These are phyloP conservation scores for Apis laboriosa DNA, from an alignment of 1,140 invertebrate genomes.

Conservation along the genomic window DNA sequence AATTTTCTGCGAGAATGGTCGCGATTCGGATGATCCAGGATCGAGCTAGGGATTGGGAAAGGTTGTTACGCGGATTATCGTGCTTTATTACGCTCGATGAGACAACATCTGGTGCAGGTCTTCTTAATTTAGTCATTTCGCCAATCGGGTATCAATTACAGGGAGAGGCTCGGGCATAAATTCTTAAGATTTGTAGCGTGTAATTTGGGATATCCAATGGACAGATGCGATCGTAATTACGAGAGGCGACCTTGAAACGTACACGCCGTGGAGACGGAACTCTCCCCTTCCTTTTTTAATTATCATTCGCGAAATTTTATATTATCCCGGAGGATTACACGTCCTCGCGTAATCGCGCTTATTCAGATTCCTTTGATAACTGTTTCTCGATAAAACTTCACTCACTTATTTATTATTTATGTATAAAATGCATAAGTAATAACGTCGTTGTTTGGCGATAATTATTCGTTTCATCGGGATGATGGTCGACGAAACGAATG, in stretches of 20 bases:
- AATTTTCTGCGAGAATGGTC: conserved; percentile 17
- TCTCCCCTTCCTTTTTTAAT: neutral
- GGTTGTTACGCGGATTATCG: neutral
- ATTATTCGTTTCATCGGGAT: too few relatives aligned
- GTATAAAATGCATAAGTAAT: too few relatives aligned
- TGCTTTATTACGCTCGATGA: neutral
- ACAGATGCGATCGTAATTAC: conserved; percentile 47
- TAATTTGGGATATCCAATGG: conserved; percentile 38
- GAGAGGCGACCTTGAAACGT: neutral
- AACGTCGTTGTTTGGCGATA: too few relatives aligned
- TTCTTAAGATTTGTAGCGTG: conserved; percentile 27
- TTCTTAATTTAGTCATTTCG: conserved; percentile 47
- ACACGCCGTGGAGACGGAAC: neutral
- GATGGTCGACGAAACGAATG: too few relatives aligned
- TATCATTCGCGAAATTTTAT: conserved; percentile 6
- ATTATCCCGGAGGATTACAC: neutral
- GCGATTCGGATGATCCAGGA: neutral
- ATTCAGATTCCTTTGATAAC: neutral
- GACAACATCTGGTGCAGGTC: conserved; percentile 21
- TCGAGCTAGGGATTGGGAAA: conserved; percentile 1
- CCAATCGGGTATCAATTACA: conserved; percentile 41
- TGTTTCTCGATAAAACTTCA: neutral
- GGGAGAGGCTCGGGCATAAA: neutral
- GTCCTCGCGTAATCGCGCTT: neutral
- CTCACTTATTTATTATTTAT: too few relatives aligned